Conservation (phyloP, 2,888 invertebrate species). For the Bhutanitis thaidina region DNA sequence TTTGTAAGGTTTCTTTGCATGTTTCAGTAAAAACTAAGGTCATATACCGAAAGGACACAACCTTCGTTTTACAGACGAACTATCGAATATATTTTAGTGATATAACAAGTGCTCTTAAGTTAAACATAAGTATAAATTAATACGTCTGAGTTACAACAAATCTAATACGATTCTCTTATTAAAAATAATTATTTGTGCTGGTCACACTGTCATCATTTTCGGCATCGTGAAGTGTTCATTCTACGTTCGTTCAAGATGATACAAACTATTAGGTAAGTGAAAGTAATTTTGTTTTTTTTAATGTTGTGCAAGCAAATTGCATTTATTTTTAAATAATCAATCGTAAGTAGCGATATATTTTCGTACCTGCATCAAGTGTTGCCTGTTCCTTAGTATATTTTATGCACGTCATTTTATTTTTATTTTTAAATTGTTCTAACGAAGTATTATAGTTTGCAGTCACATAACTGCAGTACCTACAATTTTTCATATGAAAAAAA, state of each 20-base stretch:
- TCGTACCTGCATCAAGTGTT: too few relatives aligned
- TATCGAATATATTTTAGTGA: constrained; percentile 28
- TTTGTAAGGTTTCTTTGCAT: constrained; percentile 18
- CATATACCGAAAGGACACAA: constrained; percentile 25
- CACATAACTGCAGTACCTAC: too few relatives aligned
- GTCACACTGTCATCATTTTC: constrained; percentile 26
- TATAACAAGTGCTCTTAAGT: constrained; percentile 54
- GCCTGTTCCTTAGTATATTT: too few relatives aligned
- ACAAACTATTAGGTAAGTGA: constrained; percentile 66
- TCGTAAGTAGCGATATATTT: too few relatives aligned
- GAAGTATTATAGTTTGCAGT: too few relatives aligned
- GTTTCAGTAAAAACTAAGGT: constrained; percentile 9
- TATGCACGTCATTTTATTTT: too few relatives aligned
- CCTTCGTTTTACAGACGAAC: constrained; percentile 21
- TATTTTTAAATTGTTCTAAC: too few relatives aligned
- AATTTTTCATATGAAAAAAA: too few relatives aligned
- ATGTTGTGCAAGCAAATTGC: too few relatives aligned
- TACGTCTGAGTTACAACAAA: constrained; percentile 35
- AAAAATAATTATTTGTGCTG: constrained; percentile 28
- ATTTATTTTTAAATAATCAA: too few relatives aligned
- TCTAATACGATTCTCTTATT: constrained; percentile 26
- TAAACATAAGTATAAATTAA: constrained; percentile 40
- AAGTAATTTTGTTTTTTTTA: not conserved
- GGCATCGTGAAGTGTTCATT: constrained; percentile 32
- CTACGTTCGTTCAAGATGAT: constrained; percentile 60